These are phyloP conservation scores for Drosophila niveifrons DNA, from an alignment of 2,888 invertebrate species.

Conservation along the genomic window DNA sequence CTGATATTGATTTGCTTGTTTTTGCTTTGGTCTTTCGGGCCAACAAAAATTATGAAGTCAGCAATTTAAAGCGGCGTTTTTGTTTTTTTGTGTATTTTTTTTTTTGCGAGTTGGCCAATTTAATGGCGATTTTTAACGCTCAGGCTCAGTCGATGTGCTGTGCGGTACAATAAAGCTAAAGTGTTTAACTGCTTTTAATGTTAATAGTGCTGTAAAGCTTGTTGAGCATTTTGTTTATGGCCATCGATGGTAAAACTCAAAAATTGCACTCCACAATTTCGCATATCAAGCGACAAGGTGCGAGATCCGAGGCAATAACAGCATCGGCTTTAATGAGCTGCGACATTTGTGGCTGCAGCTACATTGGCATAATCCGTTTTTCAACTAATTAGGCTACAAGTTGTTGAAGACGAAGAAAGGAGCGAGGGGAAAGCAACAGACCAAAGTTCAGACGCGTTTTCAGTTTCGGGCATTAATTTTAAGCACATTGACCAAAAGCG, in stretches of 20 bases:
- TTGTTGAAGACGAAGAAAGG: constrained; percentile 12
- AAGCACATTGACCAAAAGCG: constrained; percentile 74
- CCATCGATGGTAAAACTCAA: constrained; percentile 11
- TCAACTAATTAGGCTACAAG: constrained; percentile 76
- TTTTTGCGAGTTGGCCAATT: constrained; percentile 37
- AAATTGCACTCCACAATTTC: constrained; percentile 18
- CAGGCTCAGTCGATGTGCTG: constrained; percentile 11
- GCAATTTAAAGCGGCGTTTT: constrained; percentile 39
- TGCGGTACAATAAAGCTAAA: constrained; percentile 57
- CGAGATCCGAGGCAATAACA: constrained; percentile 14
- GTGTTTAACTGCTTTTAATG: constrained; percentile 52
- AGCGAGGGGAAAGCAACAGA: constrained; percentile 18
- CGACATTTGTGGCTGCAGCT: constrained; percentile 49
- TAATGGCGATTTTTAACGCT: constrained; percentile 64
- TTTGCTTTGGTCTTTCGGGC: constrained; percentile 22
- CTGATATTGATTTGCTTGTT: constrained; percentile 42
- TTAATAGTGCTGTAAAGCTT: constrained; percentile 57
- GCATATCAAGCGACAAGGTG: constrained; percentile 42
- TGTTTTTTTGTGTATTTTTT: constrained; percentile 4
- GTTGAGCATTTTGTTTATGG: constrained; percentile 62
- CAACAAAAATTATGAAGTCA: constrained; percentile 61
- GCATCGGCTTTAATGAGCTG: constrained; percentile 59
- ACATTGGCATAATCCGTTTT: constrained; percentile 62
- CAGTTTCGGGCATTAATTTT: constrained; percentile 69
- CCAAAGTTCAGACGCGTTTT: constrained; percentile 70